Base-by-base conservation (phyloP, 2,113 vertebrate genomes). In the Cebidichthys violaceus region DNA sequence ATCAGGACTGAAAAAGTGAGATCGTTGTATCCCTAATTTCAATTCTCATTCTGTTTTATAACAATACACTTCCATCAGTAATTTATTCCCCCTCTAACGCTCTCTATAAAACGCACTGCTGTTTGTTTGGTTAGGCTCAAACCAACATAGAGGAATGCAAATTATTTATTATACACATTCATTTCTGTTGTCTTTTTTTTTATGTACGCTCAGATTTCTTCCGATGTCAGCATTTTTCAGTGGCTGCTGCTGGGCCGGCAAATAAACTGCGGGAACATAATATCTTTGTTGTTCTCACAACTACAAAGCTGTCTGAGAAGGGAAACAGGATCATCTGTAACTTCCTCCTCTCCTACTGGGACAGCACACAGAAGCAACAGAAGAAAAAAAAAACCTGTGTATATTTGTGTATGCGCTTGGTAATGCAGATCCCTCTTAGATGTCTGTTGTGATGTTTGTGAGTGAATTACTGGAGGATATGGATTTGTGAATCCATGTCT, bases 111-210 rank as follows among this genome's bases (percentile, higher is more conserved):
- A 66, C 27, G 33, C 43, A 10, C 35, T 77, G 77, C 55, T 79
- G 11, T 4, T 39, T 67, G 41, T 84, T 73, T 45, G 27, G 2
- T 52, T 47, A 6, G 29, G 11, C 43, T 76, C 50, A 33, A 72
- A 73, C 62, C 11, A 77, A 80, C 69, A 79, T 43, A 29, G 45
- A 37, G 18, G 67, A 74, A 85, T 83, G 55, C 31, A 83, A 71
- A 77, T 85, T 35, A 69, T 86, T 69, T 59, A 64, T 81, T 24
- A 77, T 54, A 59, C 47, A 35, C 77, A 72, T 86, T 92, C 3
- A 80, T 85, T 88, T 80, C 37, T 70, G 67, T 86, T 79, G 65
- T 88, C 77, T 73, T 74, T 65, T 75, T 75, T 59, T 75, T 81
- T 78, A 86, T 89, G 75, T 50, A 81, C 84, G 77, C 67, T 79